phyloP scores from a whole-genome alignment of 1,140 invertebrate species.

The Thaumetopoea pityocampa region DNA sequence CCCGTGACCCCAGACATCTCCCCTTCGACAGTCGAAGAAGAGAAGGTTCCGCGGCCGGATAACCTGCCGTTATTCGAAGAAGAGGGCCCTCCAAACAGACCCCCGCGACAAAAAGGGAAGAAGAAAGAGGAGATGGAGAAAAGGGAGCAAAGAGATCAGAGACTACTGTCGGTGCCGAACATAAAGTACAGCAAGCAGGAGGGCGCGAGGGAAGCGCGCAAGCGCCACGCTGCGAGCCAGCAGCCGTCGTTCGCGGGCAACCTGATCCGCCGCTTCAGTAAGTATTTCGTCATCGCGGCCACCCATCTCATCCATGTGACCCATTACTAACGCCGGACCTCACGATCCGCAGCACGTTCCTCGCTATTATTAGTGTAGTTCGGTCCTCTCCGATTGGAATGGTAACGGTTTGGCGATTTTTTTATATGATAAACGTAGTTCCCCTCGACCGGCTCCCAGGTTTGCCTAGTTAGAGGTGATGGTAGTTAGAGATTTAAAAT shows the following conservation, averaged over 20 bases:
- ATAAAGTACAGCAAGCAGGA: conserved; percentile 80
- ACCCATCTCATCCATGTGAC: conserved; percentile 19
- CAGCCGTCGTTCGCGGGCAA: conserved; percentile 80
- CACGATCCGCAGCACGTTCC: conserved; percentile 33
- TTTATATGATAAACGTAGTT: conserved; percentile 45
- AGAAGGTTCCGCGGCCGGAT: conserved; percentile 73
- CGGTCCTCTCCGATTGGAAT: conserved; percentile 51
- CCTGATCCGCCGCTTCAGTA: conserved; percentile 90
- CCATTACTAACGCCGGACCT: conserved; percentile 27
- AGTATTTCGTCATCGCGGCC: conserved; percentile 75
- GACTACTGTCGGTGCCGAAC: conserved; percentile 86
- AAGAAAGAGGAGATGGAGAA: conserved; percentile 73
- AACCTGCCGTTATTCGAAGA: conserved; percentile 80
- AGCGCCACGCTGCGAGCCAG: conserved; percentile 50
- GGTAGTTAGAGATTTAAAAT: conserved; percentile 50
- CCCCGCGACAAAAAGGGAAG: conserved; percentile 79
- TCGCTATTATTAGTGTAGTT: conserved; percentile 41
- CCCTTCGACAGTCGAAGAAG: conserved; percentile 52
- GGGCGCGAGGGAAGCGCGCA: conserved; percentile 54
- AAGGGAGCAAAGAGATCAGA: conserved; percentile 75
- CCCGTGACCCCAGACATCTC: conserved; percentile 33
- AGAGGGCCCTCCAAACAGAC: conserved; percentile 77
- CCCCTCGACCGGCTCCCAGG: conserved; percentile 25
- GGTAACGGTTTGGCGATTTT: conserved; percentile 61
- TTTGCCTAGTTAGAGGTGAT: conserved; percentile 48